A percentile compares a stretch with the other conserved stretches of the same genome.
Conservation (phyloP, 2,888 invertebrate species). For the Rhingia rostrata region DNA sequence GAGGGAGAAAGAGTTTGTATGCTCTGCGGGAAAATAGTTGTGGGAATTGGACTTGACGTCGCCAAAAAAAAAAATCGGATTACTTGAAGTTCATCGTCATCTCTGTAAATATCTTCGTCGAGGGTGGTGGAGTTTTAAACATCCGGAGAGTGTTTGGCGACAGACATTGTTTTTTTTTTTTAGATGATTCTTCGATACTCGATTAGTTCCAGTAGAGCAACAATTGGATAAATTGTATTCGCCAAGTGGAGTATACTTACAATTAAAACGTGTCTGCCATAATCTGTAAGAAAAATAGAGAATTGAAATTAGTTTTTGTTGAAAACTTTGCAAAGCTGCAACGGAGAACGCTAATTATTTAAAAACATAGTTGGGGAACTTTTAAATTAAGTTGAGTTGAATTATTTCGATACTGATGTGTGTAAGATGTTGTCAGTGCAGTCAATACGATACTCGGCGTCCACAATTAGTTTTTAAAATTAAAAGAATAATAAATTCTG, state of each 20-base stretch:
- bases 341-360: neutral
- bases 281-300: constrained; percentile 49
- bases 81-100: constrained; percentile 47
- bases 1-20: no score
- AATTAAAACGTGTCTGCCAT: constrained; percentile 41
- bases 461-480: no score
- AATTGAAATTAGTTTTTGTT: constrained; percentile 22
- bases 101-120: constrained; percentile 12
- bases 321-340: neutral
- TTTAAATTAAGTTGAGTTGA: no score
- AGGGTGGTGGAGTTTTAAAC: constrained; percentile 16
- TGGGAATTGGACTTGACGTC: constrained; percentile 15
- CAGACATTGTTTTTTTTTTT: constrained; percentile 18
- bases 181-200: constrained; percentile 21
- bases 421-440: no score
- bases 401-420: no score
- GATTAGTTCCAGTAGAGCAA: constrained; percentile 39
- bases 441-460: no score
- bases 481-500: no score
- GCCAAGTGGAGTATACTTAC: constrained; percentile 44
- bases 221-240: constrained; percentile 23
- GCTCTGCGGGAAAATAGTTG: constrained; percentile 3
- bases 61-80: constrained; percentile 48
- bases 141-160: neutral
- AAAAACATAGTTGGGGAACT: neutral